phyloP scores from a whole-genome alignment of 2,888 invertebrate genomes.

The Megamerina dolium region DNA sequence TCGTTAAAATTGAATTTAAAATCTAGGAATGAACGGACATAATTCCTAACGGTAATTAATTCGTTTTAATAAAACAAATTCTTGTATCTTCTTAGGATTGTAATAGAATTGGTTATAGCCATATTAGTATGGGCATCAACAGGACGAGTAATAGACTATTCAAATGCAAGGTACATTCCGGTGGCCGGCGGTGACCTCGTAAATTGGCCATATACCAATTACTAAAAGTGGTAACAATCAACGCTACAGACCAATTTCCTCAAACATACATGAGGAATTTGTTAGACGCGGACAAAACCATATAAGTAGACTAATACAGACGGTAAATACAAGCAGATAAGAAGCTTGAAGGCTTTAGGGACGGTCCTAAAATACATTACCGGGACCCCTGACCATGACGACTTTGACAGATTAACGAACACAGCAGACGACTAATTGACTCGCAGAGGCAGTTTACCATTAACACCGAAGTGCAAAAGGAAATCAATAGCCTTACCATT shows the following conservation, averaged over 20 bases:
- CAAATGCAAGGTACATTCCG: slow-evolving; percentile 7
- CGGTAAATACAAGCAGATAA: slow-evolving; percentile 3
- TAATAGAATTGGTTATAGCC: slow-evolving; percentile 1
- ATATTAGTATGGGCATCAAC: slow-evolving; percentile 3
- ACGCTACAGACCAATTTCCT: slow-evolving; percentile 4
- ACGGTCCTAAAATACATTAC: slow-evolving; percentile 8
- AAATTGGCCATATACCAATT: slow-evolving; percentile 4
- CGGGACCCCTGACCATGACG: no score
- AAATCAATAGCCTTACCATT: slow-evolving; percentile 6
- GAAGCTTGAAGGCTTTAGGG: slow-evolving; percentile 6
- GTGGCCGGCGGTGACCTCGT: slow-evolving; percentile 6
- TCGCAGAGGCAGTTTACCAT: slow-evolving; percentile 8
- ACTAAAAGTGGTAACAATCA: slow-evolving; percentile 6
- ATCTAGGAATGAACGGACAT: no score
- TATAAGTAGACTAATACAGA: slow-evolving; percentile 8
- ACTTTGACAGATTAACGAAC: no score
- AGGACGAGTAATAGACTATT: slow-evolving; percentile 7
- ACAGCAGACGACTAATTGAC: slow-evolving; percentile 6
- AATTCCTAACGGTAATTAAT: no score
- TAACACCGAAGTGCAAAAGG: no score
- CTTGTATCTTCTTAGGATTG: background rate
- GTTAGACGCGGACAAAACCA: slow-evolving; percentile 5
- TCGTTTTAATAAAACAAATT: no score
- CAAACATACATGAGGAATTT: slow-evolving; percentile 5
- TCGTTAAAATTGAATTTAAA: no score